phyloP scores from a whole-genome alignment of 2,113 vertebrate species.

The Odontesthes bonariensis region DNA sequence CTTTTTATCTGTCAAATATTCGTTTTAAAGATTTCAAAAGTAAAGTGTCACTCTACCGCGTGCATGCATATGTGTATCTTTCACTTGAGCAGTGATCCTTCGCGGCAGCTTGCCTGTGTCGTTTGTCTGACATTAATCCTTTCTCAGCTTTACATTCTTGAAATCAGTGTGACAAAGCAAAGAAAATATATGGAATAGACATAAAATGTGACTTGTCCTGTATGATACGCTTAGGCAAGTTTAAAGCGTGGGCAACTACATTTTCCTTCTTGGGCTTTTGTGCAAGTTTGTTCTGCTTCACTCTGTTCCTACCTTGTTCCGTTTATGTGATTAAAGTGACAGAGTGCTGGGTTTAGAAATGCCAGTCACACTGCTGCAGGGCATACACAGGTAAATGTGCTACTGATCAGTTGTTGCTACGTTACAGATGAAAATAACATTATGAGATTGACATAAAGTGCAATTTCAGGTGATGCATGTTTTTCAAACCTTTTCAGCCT shows the following conservation, averaged over 20 bases:
- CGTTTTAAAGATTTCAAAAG: neutral
- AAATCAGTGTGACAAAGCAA: constrained; percentile 39
- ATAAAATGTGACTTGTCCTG: constrained; percentile 14
- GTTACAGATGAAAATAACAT: constrained; percentile 49
- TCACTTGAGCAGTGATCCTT: constrained; percentile 39
- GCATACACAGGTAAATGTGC: constrained; percentile 40
- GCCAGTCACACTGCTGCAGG: constrained; percentile 64
- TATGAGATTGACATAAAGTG: constrained; percentile 51
- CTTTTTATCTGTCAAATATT: neutral
- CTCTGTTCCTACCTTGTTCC: constrained; percentile 35
- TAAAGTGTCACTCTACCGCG: neutral
- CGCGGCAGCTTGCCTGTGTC: constrained; percentile 31
- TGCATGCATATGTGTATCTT: constrained; percentile 15
- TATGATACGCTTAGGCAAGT: constrained; percentile 23
- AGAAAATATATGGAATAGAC: constrained; percentile 6
- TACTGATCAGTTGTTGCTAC: constrained; percentile 64
- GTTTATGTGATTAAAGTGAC: constrained; percentile 67
- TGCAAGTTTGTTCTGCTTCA: constrained; percentile 15
- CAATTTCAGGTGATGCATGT: constrained; percentile 45
- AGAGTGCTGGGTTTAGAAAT: constrained; percentile 57
- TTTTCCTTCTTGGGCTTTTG: constrained; percentile 7
- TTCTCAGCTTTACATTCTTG: constrained; percentile 28
- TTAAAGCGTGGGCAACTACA: neutral
- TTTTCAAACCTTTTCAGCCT: constrained; percentile 32
- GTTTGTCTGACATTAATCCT: constrained; percentile 52